Evolutionary conservation across 1,140 invertebrate genomes (phyloP), one percentile per base, ranked within the genome.

Genomic region (Neocloeon triangulifer): DNA sequence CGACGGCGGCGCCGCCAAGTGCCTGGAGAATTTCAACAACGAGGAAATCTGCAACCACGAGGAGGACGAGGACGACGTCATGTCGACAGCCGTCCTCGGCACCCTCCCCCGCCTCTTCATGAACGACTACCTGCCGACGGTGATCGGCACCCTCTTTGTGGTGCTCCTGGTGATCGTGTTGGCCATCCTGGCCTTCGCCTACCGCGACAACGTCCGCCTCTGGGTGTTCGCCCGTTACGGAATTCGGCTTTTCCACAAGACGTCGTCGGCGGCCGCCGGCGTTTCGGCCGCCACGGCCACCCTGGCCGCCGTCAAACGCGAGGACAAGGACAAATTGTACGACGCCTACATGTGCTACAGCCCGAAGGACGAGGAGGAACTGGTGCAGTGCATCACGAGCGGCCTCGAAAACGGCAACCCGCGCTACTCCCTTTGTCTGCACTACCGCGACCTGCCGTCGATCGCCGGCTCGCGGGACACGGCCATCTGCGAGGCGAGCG

Each of bases 321-420:
- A 76, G 46, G 76, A 81, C 39, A 65, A 69, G 29, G 77, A 84
- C 44, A 85, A 85, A 42, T 55, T 84, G 8, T 92, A 85, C 52
- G 89, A 94, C 48, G 84, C 79, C 21, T 91, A 88, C 51, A 72
- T 94, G 3, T 74, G 82, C 37, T 91, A 94, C 55, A 85, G 80
- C 37, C 76, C 80, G 13, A 82, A 86, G 52, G 86, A 94, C 53
- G 79, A 88, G 44, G 72, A 84, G 45, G 84, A 86, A 46, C 76
- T 91, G 0, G 58, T 78, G 17, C 73, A 82, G 40, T 76, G 74
- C 6, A 60, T 94, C 23, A 75, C 74, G 2, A 69, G 69, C 2
- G 78, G 85, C 43, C 51, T 95, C 30, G 86, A 95, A 50, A 72
- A 76, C 36, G 70, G 66, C 2, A 56, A 59, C 21, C 56, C 59